These are phyloP conservation scores for Sinella curviseta DNA, from an alignment of 1,140 invertebrate species.

Conservation along the genomic window DNA sequence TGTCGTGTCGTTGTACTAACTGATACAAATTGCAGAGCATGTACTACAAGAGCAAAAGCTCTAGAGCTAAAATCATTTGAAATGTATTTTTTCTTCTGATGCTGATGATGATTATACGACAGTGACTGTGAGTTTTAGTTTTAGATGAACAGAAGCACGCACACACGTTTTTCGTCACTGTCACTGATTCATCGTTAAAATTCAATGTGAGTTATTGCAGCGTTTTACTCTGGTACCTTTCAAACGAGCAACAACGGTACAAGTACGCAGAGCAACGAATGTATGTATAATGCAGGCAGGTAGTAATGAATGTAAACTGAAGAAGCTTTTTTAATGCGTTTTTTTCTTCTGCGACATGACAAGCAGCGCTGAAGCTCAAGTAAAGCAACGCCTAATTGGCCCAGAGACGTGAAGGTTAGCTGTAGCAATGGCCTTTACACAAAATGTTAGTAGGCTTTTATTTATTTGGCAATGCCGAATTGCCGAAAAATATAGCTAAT, in stretches of 20 bases:
- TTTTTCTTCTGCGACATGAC: background rate
- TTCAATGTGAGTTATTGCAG: background rate
- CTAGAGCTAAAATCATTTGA: no score
- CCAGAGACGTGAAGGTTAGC: background rate
- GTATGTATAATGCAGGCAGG: no score
- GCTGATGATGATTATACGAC: background rate
- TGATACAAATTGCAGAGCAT: slow-evolving; percentile 10
- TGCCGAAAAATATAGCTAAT: background rate
- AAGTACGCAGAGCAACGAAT: no score
- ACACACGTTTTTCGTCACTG: slow-evolving; percentile 16
- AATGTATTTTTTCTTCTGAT: no score
- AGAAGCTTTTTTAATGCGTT: background rate
- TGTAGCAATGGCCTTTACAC: background rate
- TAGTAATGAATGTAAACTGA: background rate
- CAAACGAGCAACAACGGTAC: no score
- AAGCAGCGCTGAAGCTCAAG: background rate
- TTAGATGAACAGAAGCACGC: slow-evolving; percentile 4
- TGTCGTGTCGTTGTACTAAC: background rate
- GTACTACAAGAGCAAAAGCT: background rate
- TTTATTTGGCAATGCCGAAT: background rate
- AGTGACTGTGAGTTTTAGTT: background rate
- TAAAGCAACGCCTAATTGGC: slow-evolving; percentile 16
- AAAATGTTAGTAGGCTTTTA: background rate
- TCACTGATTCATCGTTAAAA: background rate
- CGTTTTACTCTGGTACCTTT: no score